Base-by-base conservation (phyloP, 2,797 vertebrate species). In the Sebastes oblongus region DNA sequence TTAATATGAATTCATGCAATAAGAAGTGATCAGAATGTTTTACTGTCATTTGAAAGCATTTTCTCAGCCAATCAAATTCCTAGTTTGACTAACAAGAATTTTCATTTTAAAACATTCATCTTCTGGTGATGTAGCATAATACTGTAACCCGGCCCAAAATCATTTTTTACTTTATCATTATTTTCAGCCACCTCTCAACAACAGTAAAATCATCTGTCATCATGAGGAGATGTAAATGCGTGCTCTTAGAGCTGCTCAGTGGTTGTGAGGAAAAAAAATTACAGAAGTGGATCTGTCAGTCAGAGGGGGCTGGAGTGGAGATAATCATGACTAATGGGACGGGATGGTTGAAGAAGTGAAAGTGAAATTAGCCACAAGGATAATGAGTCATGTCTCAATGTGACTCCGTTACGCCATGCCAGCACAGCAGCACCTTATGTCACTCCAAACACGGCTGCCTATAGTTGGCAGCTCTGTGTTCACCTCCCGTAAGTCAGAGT, bases 381-480 rank as follows among this genome's bases (percentile, higher is more conserved):
- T 89, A 90, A 90, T 90, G 91, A 93, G 85, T 90, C 92, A 89
- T 65, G 77, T 84, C 85, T 92, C 86, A 92, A 86, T 89, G 89
- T 93, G 91, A 91, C 85, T 88, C 83, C 0, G 11, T 62, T 42
- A 67, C 20, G 18, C 54, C 39, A 39, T 54, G 82, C 77, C 74
- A 83, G 67, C 74, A 56, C 68, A 74, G 82, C 83, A 80, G 82
- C 82, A 81, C 88, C 83, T 79, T 80, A 70, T 88, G 81, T 68
- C 86, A 71, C 74, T 82, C 68, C 61, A 77, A 87, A 86, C 68
- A 58, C 83, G 73, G 72, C 86, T 83, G 75, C 71, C 71, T 84
- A 10, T n/a, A 39, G 67, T 69, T 86, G 83, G 83, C 78, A 87
- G 70, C 74, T 76, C 39, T 54, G 56, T n/a, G 36, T 25, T 77